Percentiles rank a stretch among this genome's conserved stretches.
These are phyloP conservation scores for Mongoloraphidia duomilia DNA, from an alignment of 2,888 invertebrate genomes.

Conservation along the genomic window DNA sequence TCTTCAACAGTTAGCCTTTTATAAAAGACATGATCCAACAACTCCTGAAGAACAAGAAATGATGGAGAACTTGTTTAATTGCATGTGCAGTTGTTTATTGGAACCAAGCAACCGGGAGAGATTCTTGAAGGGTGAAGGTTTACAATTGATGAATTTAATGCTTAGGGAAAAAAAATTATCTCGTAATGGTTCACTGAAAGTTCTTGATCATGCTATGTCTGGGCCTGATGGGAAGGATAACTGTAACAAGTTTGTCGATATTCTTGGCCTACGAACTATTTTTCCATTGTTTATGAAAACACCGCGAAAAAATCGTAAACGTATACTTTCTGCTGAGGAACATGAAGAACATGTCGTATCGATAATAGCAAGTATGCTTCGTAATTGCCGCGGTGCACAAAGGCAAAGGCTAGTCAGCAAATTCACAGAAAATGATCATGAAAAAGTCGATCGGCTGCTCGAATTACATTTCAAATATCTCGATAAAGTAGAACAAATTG, in stretches of 20 bases:
- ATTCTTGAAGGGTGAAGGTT: constrained; percentile 90
- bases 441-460: constrained; percentile 91
- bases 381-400: constrained; percentile 84
- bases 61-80: constrained; percentile 98
- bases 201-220: constrained; percentile 93
- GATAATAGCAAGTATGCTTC: constrained; percentile 82
- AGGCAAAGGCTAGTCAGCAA: constrained; percentile 82
- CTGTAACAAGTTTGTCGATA: constrained; percentile 96
- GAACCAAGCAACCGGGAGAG: constrained; percentile 73
- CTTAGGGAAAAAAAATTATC: constrained; percentile 88
- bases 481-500: constrained; percentile 78
- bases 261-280: constrained; percentile 86
- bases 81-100: constrained; percentile 88
- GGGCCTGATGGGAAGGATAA: constrained; percentile 89
- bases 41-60: constrained; percentile 90
- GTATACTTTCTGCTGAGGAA: constrained; percentile 69
- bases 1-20: constrained; percentile 85
- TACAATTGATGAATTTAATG: constrained; percentile 99
- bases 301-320: constrained; percentile 69
- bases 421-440: constrained; percentile 95
- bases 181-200: constrained; percentile 90
- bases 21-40: constrained; percentile 86
- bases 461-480: constrained; percentile 96
- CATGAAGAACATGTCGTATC: constrained; percentile 93
- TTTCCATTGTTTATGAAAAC: constrained; percentile 99